A percentile compares a stretch with the other conserved stretches of the same genome.
phyloP scores from a whole-genome alignment of 2,113 vertebrate species.

The Pseudorasbora parva region DNA sequence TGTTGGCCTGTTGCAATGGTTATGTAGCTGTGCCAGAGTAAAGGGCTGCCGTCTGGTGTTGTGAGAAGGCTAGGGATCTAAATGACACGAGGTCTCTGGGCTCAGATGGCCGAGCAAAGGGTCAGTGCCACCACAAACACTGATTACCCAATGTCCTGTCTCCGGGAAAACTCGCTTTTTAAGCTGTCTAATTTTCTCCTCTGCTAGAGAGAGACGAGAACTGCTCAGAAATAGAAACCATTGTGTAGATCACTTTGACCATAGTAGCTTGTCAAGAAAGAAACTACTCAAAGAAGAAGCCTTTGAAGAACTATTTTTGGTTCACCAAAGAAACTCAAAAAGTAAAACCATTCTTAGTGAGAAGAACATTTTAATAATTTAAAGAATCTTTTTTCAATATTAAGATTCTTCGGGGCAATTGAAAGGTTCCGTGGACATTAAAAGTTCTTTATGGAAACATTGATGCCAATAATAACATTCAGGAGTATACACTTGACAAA shows the following conservation, averaged over 20 bases:
- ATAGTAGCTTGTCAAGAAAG: neutral
- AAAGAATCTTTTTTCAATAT: no score
- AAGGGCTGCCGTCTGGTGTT: constrained; percentile 32
- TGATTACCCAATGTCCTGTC: constrained; percentile 28
- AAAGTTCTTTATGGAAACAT: no score
- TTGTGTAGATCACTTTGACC: neutral
- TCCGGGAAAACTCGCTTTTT: neutral
- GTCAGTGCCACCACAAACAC: constrained; percentile 40
- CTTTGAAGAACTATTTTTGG: no score
- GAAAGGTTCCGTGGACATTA: no score
- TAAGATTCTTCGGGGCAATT: no score
- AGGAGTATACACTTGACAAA: no score
- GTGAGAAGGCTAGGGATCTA: constrained; percentile 57
- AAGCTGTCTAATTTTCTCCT: constrained; percentile 25
- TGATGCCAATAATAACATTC: no score
- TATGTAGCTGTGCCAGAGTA: constrained; percentile 24
- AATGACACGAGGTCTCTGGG: constrained; percentile 62
- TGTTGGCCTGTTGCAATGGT: constrained; percentile 14
- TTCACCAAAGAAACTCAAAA: no score
- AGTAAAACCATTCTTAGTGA: no score
- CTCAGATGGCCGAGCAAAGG: constrained; percentile 48
- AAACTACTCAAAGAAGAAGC: no score
- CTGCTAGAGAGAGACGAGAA: neutral
- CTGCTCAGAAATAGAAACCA: neutral
- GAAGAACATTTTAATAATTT: no score